Base-by-base conservation (phyloP, 2,113 vertebrate genomes). In the Sander vitreus region DNA sequence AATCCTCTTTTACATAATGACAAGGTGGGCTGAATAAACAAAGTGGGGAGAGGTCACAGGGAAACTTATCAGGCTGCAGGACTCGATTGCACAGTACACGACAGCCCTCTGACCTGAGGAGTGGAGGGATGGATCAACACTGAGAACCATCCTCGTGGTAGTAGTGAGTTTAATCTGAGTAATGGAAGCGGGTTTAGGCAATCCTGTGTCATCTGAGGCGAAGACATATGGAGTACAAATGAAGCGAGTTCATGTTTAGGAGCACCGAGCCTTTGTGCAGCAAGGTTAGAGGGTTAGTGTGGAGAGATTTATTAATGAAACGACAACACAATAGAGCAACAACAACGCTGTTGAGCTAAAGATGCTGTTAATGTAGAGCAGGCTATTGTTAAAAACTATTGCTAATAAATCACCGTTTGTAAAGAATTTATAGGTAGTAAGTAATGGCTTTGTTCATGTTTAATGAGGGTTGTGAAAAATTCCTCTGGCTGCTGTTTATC, bases 1-100 rank as follows among this genome's bases (percentile, higher is more conserved):
- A 86, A 80, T 84, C 78, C 70, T 77, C 73, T 78, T 74, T 70
- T 33, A 55, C 62, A 71, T 62, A 83, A 36, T 14, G 55, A 78
- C 58, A 64, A 30, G 6, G 48, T 71, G 65, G 64, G 53, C 65
- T 81, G 76, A 76, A 64, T 74, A 75, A 71, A 85, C 53, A 71
- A 51, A 1, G 60, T 0, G 47, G 3, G 21, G 14, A 11, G 43
- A 1, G 72, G 27, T 84, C 69, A 72, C n/a, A 30, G 60, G 25
- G 8, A 70, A 78, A 54, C 12, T 77, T 53, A 83, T 73, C 39
- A 70, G 60, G 50, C 1, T 2, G 19, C 47, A 43, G 53, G 48
- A 14, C 39, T 51, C 13, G 2, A 47, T 30, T 48, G 16, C 23
- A 14, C 1, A 18, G 54, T 14, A 0, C 0, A 51, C 25, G 7